Base-by-base conservation (phyloP, 2,888 invertebrate species). In the Campoplex capitator region DNA sequence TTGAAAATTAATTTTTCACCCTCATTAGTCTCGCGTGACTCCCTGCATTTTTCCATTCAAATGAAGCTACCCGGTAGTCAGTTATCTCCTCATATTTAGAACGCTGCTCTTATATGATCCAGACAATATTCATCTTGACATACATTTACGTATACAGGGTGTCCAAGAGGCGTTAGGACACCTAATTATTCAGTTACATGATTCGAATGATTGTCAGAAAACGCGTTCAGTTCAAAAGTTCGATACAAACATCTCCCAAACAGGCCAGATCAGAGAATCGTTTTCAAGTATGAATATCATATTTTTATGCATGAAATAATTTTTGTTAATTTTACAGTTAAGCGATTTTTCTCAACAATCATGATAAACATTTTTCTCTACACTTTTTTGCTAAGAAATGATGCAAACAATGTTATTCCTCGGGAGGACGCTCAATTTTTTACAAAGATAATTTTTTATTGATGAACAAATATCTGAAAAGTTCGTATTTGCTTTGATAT, bases 1-100 rank as follows among this genome's bases (percentile, higher is more conserved):
- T 87, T 87, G 71, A 87, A 87, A 79, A 78, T 82, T 70, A 79
- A 79, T 79, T 87, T 74, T 75, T 48, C 79, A 28, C 77, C 78
- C 87, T 78, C 82, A 84, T 83, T 81, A 85, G 78, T 74, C 70
- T 56, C 74, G 28, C 54, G 38, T 51, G 51, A 70, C 62, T 76
- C 71, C 13, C 62, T 68, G 70, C 68, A 23, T 58, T n/a, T 84
- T 70, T 28, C 65, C 35, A 71, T 84, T 84, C 28, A 70, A 80
- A 75, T 13, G 56, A 54, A 78, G 73, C 74, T 32, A 28, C 38
- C 38, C 56, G n/a, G 13, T 45, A 35, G 78, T 67, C 23, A 23
- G 56, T 58, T 58, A 58, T 28, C 58, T 51, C 28, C 23, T 23
- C 13, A 11, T 3, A 58, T 13, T 28, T 28, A 58, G 51, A 32